Evolutionary conservation across 2,113 vertebrate species (phyloP), one percentile per base, ranked within the genome.

Genomic region (Climacteris rufus): DNA sequence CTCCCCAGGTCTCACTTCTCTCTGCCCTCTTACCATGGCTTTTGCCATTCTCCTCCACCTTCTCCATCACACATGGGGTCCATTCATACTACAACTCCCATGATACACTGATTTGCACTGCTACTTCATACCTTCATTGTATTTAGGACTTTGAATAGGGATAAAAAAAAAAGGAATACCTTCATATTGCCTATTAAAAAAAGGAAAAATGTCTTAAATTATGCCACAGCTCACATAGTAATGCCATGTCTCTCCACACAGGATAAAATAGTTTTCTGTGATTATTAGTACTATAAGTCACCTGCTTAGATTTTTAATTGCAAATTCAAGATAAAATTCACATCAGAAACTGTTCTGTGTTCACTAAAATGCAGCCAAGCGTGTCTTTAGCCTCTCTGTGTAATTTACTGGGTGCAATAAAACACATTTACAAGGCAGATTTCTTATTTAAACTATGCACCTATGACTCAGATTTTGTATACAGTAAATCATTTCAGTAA

Each of bases 51-150:
- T 61, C 18, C 16, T 57, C 23, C 16, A 37, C 2, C 21, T 66
- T 66, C 47, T 65, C 27, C 35, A 10, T 4, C 52, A 10, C 6
- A 42, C 20, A 23, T 2, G 27, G 2, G 4, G 10, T 70, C 20
- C 11, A 10, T 70, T 83, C 53, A 25, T 23, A 21, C 9, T 33
- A 8, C 31, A 31, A 0, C 25, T 68, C 52, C 23, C 22, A 22
- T 1, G 0, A 13, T 20, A 8, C 11, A 7, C 2, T 25, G 15
- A 56, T 9, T 17, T 74, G 5, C 16, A 24, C 14, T 61, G 16
- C 23, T 42, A 22, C 18, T 65, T 87, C 50, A 47, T 60, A 39
- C 9, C 2, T 45, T 64, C 39, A 24, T 8, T 71, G 6, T 35
- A 42, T 74, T 77, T 90, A 47, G 27, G 28, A 35, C 9, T 50